Evolutionary conservation across 2,113 vertebrate species (phyloP).

Genomic region (Phoxinus phoxinus): DNA sequence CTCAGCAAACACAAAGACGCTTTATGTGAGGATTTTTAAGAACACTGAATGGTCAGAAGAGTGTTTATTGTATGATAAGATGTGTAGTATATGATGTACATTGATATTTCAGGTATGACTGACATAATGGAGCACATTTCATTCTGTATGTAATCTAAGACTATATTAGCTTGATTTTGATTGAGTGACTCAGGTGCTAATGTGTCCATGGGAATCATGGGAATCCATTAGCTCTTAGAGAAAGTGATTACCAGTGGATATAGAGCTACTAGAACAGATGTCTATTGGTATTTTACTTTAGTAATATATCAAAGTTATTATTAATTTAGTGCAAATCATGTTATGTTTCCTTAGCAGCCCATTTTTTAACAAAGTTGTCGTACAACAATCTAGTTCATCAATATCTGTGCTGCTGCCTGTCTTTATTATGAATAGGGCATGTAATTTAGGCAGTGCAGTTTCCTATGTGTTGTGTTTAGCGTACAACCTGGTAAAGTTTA

Average conservation of each 20-base stretch:
- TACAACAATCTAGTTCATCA: slow-evolving; percentile 46
- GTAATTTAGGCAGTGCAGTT: slow-evolving; percentile 69
- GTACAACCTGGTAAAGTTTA: slow-evolving; percentile 64
- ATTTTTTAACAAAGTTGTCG: slow-evolving; percentile 13
- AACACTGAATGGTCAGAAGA: slow-evolving; percentile 45
- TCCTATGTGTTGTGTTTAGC: slow-evolving; percentile 69
- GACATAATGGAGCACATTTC: slow-evolving; percentile 38
- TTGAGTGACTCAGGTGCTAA: slow-evolving; percentile 41
- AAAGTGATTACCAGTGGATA: slow-evolving; percentile 34
- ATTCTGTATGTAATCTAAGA: slow-evolving; percentile 50
- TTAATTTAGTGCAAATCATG: slow-evolving; percentile 10
- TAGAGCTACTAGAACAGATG: slow-evolving; percentile 45
- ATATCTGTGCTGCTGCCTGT: slow-evolving; percentile 37
- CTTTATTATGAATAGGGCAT: slow-evolving; percentile 47
- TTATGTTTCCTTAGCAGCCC: slow-evolving; percentile 1
- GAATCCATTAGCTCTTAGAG: slow-evolving; percentile 38
- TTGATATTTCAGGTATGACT: slow-evolving; percentile 40
- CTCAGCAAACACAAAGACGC: slow-evolving; percentile 63
- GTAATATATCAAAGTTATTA: slow-evolving; percentile 25
- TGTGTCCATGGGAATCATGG: slow-evolving; percentile 37
- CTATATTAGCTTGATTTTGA: slow-evolving; percentile 45
- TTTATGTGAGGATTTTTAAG: slow-evolving; percentile 65
- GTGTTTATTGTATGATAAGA: slow-evolving; percentile 60
- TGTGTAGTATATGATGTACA: slow-evolving; percentile 60
- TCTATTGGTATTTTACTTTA: slow-evolving; percentile 30